These are phyloP conservation scores for Ectropis grisescens DNA, from an alignment of 1,140 invertebrate genomes.

Conservation along the genomic window DNA sequence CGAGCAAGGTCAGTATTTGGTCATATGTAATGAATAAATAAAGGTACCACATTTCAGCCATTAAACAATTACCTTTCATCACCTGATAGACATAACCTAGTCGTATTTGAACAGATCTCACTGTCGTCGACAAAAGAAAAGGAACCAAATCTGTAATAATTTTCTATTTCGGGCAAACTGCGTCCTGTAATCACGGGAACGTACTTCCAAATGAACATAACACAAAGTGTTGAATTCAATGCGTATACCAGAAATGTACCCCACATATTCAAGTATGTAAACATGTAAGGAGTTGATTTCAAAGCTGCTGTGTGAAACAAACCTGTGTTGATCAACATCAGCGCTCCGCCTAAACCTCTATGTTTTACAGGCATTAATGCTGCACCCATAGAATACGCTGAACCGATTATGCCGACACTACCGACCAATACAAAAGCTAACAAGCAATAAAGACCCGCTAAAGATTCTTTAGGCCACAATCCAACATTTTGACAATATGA, in stretches of 20 bases:
- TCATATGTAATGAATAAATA: too few species aligned
- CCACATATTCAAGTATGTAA: slow-evolving; percentile 3
- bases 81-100: too few species aligned
- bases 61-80: too few species aligned
- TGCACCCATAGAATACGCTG: slow-evolving; percentile 2
- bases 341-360: slow-evolving; percentile 5
- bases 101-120: too few species aligned
- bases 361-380: slow-evolving; percentile 11
- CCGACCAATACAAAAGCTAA: slow-evolving; percentile 1
- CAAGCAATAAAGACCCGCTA: slow-evolving; percentile 3
- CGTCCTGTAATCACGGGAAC: slow-evolving; percentile 6
- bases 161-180: slow-evolving; percentile 9
- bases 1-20: too few species aligned
- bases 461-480: too few species aligned
- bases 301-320: slow-evolving; percentile 3
- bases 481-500: too few species aligned
- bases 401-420: slow-evolving; percentile 1
- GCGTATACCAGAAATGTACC: slow-evolving; percentile 8
- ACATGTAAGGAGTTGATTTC: slow-evolving; percentile 8
- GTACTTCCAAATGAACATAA: slow-evolving; percentile 5
- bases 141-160: slow-evolving; percentile 4
- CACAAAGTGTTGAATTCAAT: slow-evolving; percentile 1
- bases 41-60: too few species aligned
- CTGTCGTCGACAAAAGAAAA: too few species aligned
- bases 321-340: slow-evolving; percentile 3